phyloP scores from a whole-genome alignment of 2,888 invertebrate genomes.

The Pristionchus entomophagus region DNA sequence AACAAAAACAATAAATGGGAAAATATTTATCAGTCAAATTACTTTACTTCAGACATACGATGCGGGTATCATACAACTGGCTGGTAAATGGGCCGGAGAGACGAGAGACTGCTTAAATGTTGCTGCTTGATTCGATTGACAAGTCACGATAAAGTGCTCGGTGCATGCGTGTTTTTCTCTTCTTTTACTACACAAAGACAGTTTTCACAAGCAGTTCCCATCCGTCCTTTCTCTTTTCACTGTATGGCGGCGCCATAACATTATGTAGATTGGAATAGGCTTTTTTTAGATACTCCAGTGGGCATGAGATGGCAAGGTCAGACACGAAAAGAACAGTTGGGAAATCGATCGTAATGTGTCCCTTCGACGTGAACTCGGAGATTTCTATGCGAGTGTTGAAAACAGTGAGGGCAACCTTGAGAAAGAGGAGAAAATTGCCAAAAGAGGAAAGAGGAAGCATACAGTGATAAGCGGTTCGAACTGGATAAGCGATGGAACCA shows the following conservation, averaged over 20 bases:
- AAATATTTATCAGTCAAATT: no score
- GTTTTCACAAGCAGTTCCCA: no score
- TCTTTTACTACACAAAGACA: no score
- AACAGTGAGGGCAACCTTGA: not conserved
- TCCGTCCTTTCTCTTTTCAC: no score
- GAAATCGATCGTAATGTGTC: not conserved
- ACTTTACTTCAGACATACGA: not conserved
- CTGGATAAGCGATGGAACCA: not conserved
- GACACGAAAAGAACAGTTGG: not conserved
- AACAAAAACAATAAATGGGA: no score
- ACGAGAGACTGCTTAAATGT: constrained; percentile 35
- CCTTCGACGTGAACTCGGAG: not conserved
- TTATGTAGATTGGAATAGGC: no score
- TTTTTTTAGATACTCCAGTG: no score
- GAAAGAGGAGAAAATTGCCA: not conserved
- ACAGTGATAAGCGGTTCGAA: not conserved
- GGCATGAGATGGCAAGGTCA: not conserved
- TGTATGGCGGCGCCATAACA: no score
- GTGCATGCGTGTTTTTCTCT: no score
- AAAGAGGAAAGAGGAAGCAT: not conserved
- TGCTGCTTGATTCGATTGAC: no score
- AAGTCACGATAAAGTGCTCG: not conserved
- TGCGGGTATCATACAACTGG: constrained; percentile 31
- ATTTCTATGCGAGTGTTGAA: not conserved
- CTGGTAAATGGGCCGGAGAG: constrained; percentile 38